Percentiles rank a stretch among this genome's conserved stretches.
Conservation (phyloP, 2,797 vertebrate species). For the Poecilia gillii region DNA sequence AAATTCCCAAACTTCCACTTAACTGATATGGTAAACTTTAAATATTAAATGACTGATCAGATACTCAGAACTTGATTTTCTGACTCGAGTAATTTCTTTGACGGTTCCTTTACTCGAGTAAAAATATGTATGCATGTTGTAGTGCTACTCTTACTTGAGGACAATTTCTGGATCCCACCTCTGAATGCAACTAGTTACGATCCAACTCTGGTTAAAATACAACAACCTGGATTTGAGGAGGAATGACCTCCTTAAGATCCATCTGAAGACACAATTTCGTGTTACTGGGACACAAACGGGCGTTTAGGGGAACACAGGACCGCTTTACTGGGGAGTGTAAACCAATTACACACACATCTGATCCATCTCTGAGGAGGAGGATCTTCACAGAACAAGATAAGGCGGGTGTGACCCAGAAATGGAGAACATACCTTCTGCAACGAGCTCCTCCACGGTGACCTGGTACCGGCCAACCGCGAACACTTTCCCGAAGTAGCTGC, state of each 20-base stretch:
- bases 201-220: not conserved
- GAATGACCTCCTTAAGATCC: slow-evolving; percentile 34
- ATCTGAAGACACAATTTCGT: not conserved
- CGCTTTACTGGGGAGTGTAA: slow-evolving; percentile 15
- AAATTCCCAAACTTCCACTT: no score
- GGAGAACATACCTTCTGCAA: slow-evolving; percentile 88
- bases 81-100: no score
- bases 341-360: slow-evolving; percentile 12
- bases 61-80: no score
- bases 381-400: not conserved
- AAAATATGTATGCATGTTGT: no score
- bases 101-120: no score
- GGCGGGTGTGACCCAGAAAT: slow-evolving; percentile 48
- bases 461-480: slow-evolving; percentile 90
- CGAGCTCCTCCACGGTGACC: slow-evolving; percentile 92
- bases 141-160: no score
- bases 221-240: slow-evolving; percentile 14
- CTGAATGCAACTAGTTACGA: no score
- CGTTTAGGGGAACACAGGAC: not conserved
- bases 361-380: not conserved
- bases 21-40: no score
- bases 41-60: no score
- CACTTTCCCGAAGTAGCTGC: slow-evolving; percentile 85
- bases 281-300: slow-evolving; percentile 8
- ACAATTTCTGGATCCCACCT: no score